Base-by-base conservation (phyloP, 2,797 vertebrate species). In the Margarornis squamiger region DNA sequence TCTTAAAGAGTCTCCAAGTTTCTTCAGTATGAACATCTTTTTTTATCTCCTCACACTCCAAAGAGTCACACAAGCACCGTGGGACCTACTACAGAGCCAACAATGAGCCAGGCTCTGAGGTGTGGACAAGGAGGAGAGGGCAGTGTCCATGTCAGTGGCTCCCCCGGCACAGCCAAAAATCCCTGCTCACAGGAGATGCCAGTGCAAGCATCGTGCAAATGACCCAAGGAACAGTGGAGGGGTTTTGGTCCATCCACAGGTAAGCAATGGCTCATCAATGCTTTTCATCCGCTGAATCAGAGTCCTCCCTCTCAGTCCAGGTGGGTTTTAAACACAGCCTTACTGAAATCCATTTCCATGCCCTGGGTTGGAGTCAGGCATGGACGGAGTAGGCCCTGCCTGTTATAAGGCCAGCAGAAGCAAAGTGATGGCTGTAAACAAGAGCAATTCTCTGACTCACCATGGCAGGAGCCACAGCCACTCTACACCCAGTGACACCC, bases 161-260 rank as follows among this genome's bases (percentile, higher is more conserved):
- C 26, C 30, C n/a, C 45, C 4, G 24, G 38, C 68, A 88, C 46
- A 49, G 79, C 39, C 80, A 67, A 36, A 49, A 59, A 52, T 23
- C 45, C 5, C 73, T 10, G 74, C 52, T 14, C 29, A 0, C 1
- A 2, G 34, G 36, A 39, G 32, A 74, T 0, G 0, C 19, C 1
- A 0, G 38, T 1, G 0, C 46, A 73, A 73, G 43, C 71, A 29
- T 3, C 0, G 0, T 2, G 2, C 1, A 0, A 55, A 26, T 1
- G 34, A 22, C 18, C 32, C 1, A 0, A 49, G 32, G 38, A 66
- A 34, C 54, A 57, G 18, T 0, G 3, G 18, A 46, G 29, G 61
- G 39, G 2, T 45, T 85, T 51, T 36, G 30, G 20, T 12, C 59
- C 65, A 59, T 29, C 48, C 68, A 48, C 0, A 0, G 70, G 19